phyloP scores from a whole-genome alignment of 2,113 vertebrate species.

The Calidris pygmaea region DNA sequence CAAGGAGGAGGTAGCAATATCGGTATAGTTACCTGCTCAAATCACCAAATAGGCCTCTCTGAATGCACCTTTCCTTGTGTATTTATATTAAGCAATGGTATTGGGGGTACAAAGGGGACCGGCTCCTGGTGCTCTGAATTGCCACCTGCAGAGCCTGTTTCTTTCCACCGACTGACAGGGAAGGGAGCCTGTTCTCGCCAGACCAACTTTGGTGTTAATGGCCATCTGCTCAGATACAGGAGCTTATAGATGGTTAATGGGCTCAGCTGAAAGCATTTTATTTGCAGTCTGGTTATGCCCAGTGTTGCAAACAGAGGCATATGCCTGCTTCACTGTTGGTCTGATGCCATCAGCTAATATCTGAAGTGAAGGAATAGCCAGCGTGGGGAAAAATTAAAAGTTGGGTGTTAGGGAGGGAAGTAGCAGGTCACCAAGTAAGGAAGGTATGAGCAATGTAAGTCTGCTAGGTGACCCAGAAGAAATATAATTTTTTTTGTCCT shows the following conservation, averaged over 20 bases:
- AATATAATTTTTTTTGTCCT: not conserved
- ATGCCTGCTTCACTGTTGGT: not conserved
- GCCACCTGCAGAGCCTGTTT: not conserved
- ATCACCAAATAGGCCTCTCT: not conserved
- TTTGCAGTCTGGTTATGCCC: not conserved
- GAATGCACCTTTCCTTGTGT: not conserved
- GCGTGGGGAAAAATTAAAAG: not conserved
- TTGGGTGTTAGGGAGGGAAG: not conserved
- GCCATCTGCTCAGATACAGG: not conserved
- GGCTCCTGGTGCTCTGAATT: not conserved
- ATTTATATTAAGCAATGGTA: not conserved
- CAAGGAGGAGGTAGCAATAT: not conserved
- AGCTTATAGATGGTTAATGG: not conserved
- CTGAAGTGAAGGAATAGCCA: not conserved
- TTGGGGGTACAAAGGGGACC: not conserved
- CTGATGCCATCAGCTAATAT: not conserved
- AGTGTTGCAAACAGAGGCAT: not conserved
- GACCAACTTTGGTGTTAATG: rapidly evolving
- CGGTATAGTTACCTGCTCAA: not conserved
- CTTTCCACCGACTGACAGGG: not conserved
- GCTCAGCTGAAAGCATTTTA: not conserved
- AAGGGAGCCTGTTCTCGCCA: not conserved
- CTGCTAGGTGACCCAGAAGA: not conserved
- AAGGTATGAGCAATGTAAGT: not conserved
- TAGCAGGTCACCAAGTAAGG: not conserved